These are phyloP conservation scores for Phenganax stokvisi DNA, from an alignment of 92 coral and sea anemone species.

Conservation along the genomic window DNA sequence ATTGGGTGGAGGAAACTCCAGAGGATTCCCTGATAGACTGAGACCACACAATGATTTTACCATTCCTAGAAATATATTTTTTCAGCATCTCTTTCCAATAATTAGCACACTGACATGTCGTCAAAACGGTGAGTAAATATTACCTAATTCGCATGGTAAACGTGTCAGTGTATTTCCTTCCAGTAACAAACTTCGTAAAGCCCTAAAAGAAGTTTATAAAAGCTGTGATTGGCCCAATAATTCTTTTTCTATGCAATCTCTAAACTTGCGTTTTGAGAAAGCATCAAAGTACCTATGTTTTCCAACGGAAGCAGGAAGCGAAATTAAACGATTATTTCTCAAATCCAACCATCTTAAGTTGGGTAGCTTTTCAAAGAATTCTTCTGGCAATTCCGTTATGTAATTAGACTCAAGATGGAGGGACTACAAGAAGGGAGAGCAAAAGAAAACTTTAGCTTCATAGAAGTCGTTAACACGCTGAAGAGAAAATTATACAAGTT, in stretches of 20 bases:
- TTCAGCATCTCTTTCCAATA: not conserved
- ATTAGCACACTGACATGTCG: not conserved
- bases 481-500: not conserved
- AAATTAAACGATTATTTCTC: conserved; percentile 69
- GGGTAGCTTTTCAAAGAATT: conserved; percentile 69
- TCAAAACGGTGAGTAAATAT: conserved; percentile 8
- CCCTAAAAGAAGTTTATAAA: conserved; percentile 43
- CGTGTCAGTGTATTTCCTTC: conserved; percentile 76
- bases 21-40: conserved; percentile 73
- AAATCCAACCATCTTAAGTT: conserved; percentile 91
- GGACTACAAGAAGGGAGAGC: conserved; percentile 51
- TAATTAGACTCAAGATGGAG: conserved; percentile 82
- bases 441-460: not conserved
- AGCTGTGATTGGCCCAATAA: not conserved
- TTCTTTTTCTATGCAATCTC: not conserved
- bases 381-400: conserved; percentile 65
- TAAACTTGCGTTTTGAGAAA: not conserved
- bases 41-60: conserved; percentile 71
- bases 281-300: conserved; percentile 69
- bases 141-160: conserved; percentile 84
- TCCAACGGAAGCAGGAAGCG: conserved; percentile 67
- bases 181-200: conserved; percentile 68
- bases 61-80: conserved; percentile 50
- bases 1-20: conserved; percentile 73
- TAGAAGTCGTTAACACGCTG: not conserved